Base-by-base conservation (phyloP, 1,140 invertebrate genomes). In the Drosophila seguyi region DNA sequence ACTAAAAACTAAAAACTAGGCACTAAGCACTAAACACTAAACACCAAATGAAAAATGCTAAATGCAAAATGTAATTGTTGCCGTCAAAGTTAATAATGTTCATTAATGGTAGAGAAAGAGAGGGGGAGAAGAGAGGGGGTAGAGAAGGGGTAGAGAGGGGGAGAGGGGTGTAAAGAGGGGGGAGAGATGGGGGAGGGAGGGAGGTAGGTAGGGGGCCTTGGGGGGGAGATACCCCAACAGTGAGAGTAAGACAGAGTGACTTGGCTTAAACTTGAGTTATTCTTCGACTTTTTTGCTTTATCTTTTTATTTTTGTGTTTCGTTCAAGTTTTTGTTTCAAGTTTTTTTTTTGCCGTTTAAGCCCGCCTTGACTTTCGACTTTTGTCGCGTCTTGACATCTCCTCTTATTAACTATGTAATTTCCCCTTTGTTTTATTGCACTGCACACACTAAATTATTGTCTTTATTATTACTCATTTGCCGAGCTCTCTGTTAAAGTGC, bases 351-450 rank as follows among this genome's bases (percentile, higher is more conserved):
- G 56, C 60, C 36, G 39, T 47, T 56, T 41, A 58, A 41, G 68
- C 36, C 75, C 72, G 78, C 81, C 85, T 88, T 88, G 85, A 88
- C 85, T 90, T 90, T 90, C 81, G 85, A 88, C 85, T 90, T 88
- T 87, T 88, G 85, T 78, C 80, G 79, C 72, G 63, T 75, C 81
- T 87, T 87, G 84, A 87, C 84, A 87, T 88, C 81, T 90, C 74
- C 66, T 78, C 81, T 61, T 79, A 77, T 80, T 78, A 78, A 78
- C 75, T 78, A 78, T 78, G 75, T 79, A 73, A 62, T 79, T 79
- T 86, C 22, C 14, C 61, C 65, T 77, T 75, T 58, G 60, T 66
- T 75, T 82, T 81, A 74, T 79, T 88, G 75, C 79, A 86, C 66
- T 84, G 72, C 84, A 74, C 82, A 75, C 67, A 87, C 80, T 87